Evolutionary conservation across 2,113 vertebrate genomes (phyloP).

Genomic region (Odobenus rosmarus): DNA sequence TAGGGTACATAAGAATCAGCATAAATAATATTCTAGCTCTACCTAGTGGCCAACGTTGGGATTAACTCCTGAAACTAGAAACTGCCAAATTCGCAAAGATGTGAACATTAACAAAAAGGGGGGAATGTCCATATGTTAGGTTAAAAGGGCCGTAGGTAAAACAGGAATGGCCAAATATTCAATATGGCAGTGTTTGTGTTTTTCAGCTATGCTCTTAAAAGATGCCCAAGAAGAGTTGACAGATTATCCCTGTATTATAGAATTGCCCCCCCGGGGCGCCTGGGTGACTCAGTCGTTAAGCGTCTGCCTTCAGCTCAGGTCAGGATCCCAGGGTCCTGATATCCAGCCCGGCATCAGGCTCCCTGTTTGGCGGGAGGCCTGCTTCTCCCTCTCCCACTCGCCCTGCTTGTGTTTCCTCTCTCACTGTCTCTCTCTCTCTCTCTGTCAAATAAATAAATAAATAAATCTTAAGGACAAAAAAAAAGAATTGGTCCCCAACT

Average conservation of each 20-base stretch:
- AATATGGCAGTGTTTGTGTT: background rate
- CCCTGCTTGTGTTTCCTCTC: too few relatives aligned
- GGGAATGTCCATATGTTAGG: background rate
- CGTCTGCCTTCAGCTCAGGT: too few relatives aligned
- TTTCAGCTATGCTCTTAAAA: background rate
- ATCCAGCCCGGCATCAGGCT: too few relatives aligned
- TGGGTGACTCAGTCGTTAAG: too few relatives aligned
- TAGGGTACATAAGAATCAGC: background rate
- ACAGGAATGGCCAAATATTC: background rate
- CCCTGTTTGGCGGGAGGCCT: too few relatives aligned
- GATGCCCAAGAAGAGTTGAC: background rate
- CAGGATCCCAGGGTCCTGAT: too few relatives aligned
- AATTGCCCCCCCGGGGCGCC: background rate
- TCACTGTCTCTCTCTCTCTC: too few relatives aligned
- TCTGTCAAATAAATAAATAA: too few relatives aligned
- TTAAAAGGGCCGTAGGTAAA: background rate
- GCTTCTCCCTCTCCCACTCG: too few relatives aligned
- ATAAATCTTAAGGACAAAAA: too few relatives aligned
- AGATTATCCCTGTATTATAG: background rate
- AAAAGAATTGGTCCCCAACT: background rate
- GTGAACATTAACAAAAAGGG: background rate
- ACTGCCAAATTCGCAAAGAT: background rate
- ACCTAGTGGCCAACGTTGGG: background rate
- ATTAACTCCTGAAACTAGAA: background rate
- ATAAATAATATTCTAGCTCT: slow-evolving; percentile 17